A percentile compares a stretch with the other conserved stretches of the same genome.
Evolutionary conservation across 92 coral and sea anemone genomes (phyloP).

Genomic region (Galaxea fascicularis): DNA sequence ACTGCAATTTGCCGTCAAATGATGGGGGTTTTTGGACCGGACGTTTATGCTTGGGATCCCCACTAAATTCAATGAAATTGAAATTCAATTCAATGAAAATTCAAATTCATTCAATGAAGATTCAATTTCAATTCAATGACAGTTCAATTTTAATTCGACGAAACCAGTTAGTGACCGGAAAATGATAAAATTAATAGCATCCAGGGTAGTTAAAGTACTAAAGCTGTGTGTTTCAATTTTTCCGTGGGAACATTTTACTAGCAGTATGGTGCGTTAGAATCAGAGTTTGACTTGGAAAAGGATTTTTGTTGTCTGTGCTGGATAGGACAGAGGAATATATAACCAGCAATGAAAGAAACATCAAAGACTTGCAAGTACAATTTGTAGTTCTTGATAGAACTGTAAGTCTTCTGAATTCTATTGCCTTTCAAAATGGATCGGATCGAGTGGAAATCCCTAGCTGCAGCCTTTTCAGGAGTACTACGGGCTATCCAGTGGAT

Average conservation of each 20-base stretch:
- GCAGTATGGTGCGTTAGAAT: slow-evolving; percentile 23
- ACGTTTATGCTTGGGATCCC: slow-evolving; percentile 20
- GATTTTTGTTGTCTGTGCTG: slow-evolving; percentile 51
- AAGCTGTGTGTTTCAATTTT: too few relatives aligned
- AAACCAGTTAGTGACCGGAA: not conserved
- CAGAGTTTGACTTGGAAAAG: slow-evolving; percentile 30
- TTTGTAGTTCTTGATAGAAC: slow-evolving; percentile 51
- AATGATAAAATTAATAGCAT: too few relatives aligned
- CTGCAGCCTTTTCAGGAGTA: slow-evolving; percentile 43
- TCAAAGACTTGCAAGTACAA: slow-evolving; percentile 28
- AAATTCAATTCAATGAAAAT: not conserved
- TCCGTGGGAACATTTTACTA: too few relatives aligned
- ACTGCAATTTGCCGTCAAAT: slow-evolving; percentile 48
- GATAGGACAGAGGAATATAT: slow-evolving; percentile 29
- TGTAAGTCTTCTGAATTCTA: slow-evolving; percentile 21
- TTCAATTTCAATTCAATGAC: too few relatives aligned
- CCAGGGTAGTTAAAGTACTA: too few relatives aligned
- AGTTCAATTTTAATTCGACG: too few relatives aligned
- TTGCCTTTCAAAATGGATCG: slow-evolving; percentile 1
- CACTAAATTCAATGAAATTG: too few relatives aligned
- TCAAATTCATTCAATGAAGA: not conserved
- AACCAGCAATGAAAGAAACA: slow-evolving; percentile 2
- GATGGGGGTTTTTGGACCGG: slow-evolving; percentile 42
- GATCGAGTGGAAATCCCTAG: slow-evolving; percentile 12
- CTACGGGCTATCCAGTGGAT: slow-evolving; percentile 4